phyloP scores from a whole-genome alignment of 2,888 invertebrate genomes.

The Drosophila stalkeri region DNA sequence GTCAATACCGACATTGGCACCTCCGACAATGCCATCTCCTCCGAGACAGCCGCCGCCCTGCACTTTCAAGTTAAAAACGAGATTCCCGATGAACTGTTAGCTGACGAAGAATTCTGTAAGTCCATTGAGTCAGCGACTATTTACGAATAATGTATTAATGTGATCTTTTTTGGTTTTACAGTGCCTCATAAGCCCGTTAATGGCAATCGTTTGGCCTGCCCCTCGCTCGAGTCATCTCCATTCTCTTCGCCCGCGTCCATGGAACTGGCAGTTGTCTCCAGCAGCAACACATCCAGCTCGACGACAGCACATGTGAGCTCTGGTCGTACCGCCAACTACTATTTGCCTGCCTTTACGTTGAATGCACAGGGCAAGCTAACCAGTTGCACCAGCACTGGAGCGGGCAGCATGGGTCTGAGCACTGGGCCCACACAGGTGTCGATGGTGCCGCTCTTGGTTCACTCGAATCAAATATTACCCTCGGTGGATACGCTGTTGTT shows the following conservation, averaged over 20 bases:
- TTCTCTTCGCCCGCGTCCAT: constrained; percentile 84
- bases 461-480: constrained; percentile 82
- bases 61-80: constrained; percentile 83
- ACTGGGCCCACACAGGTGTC: constrained; percentile 57
- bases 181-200: constrained; percentile 70
- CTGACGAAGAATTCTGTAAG: constrained; percentile 82
- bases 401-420: constrained; percentile 15
- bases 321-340: constrained; percentile 60
- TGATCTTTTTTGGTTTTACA: constrained; percentile 40
- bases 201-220: constrained; percentile 75
- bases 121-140: background rate
- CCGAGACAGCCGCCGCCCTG: constrained; percentile 77
- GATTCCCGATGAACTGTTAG: constrained; percentile 71
- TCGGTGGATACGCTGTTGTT: constrained; percentile 84
- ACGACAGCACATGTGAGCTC: constrained; percentile 33
- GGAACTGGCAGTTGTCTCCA: constrained; percentile 72
- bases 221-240: constrained; percentile 84
- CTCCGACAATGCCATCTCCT: constrained; percentile 81
- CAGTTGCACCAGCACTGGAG: constrained; percentile 34
- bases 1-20: constrained; percentile 64
- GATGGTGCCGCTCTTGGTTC: constrained; percentile 72
- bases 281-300: constrained; percentile 28
- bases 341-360: constrained; percentile 70
- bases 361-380: constrained; percentile 69
- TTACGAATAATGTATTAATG: background rate